Evolutionary conservation across 1,140 invertebrate species (phyloP), one percentile per base, ranked within the genome.

Genomic region (Octopus bimaculoides): DNA sequence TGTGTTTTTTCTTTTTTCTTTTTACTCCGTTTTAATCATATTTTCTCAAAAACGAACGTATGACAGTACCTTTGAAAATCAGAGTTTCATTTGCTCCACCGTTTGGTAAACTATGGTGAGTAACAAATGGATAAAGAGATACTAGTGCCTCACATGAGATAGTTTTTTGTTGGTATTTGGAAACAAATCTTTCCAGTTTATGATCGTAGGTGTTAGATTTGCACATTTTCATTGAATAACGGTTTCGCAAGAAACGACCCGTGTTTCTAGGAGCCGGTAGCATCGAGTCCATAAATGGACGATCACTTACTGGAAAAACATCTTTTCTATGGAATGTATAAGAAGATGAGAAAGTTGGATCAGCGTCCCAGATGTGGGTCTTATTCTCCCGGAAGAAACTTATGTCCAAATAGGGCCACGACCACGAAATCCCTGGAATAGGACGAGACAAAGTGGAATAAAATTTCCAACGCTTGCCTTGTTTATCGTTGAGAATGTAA

Each of bases 391-490:
- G 54, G 54, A 81, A 84, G 71, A 84, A 85, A 79, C 77, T 82
- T 26, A 85, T 81, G 73, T 85, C 84, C 20, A 85, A 52, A 66
- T 75, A 85, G 6, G 84, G 84, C 83, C 82, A 85, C 26, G 73
- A 61, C 81, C 79, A 84, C 53, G 69, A 52, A 52, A n/a, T 56
- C 10, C 81, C 54, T 55, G n/a, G 53, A 56, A 82, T 78, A 26
- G 76, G 56, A 0, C 55, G 26, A n/a, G 75, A 54, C 4, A 14
- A 20, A n/a, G 20, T 77, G n/a, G 77, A 75, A 69, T 77, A 83
- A 55, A 85, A 80, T 77, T 85, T 85, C 82, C 83, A 84, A 17
- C 73, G 79, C 12, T 52, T 55, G 4, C 52, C 53, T 7, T 61
- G 20, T 5, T 71, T 26, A 10, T 54, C 54, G 52, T 80, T 80